Evolutionary conservation across 1,140 invertebrate species (phyloP).

Genomic region (Drosophila bocki): DNA sequence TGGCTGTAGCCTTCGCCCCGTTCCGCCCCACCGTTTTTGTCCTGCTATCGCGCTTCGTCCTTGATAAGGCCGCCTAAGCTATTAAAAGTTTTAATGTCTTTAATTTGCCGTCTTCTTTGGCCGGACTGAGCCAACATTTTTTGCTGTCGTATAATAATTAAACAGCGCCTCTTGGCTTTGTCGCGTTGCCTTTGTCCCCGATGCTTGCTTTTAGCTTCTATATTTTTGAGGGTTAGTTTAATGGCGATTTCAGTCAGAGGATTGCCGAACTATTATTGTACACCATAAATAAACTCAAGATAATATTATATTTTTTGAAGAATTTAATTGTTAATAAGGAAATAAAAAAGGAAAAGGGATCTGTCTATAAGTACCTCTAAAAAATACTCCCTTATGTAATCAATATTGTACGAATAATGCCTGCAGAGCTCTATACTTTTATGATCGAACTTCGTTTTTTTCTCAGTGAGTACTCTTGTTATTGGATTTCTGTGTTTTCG

Average conservation of each 20-base stretch:
- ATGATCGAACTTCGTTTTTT: not conserved
- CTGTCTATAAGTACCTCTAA: not conserved
- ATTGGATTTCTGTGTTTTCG: conserved; percentile 41
- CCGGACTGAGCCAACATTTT: conserved; percentile 29
- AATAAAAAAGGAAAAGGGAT: no score
- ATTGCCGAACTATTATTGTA: conserved; percentile 16
- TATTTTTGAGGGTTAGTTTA: conserved; percentile 54
- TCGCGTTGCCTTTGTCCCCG: conserved; percentile 3
- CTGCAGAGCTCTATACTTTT: not conserved
- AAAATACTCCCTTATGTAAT: not conserved
- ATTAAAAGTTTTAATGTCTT: conserved; percentile 73
- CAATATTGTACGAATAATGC: not conserved
- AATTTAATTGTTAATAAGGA: not conserved
- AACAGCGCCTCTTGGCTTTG: conserved; percentile 59
- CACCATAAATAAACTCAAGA: not conserved
- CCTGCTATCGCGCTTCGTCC: conserved; percentile 15
- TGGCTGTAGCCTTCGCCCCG: not conserved
- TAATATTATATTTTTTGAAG: no score
- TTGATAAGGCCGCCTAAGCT: conserved; percentile 71
- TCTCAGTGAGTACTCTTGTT: conserved; percentile 20
- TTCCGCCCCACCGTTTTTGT: conserved; percentile 3
- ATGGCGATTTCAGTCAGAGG: conserved; percentile 48
- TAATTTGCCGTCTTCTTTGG: conserved; percentile 24
- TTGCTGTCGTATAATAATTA: conserved; percentile 62
- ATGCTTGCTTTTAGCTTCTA: conserved; percentile 9